Evolutionary conservation across 1,140 invertebrate genomes (phyloP), one percentile per base, ranked within the genome.

Genomic region (Zeugodacus cucurbitae): DNA sequence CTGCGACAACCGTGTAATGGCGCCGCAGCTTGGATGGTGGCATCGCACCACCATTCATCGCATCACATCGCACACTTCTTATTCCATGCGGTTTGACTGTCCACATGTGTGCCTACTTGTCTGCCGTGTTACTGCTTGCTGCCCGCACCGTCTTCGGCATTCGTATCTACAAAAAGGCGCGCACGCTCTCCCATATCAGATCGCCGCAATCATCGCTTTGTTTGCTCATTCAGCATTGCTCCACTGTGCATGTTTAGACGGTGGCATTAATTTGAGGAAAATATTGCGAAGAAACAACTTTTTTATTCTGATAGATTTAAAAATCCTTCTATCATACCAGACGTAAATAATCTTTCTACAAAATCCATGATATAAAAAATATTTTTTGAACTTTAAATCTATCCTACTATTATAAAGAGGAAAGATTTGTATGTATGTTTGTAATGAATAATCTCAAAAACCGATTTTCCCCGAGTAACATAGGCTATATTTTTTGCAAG

Each of bases 11-110:
- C 74, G 41, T 82, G 41, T 82, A 82, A 82, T n/a, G n/a, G 74
- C 74, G 20, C n/a, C 20, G 22, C 37, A 6, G 20, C n/a, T 7
- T 37, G 74, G 74, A 48, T n/a, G 26, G 37, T 78, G 22, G 37
- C 74, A 48, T 82, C 41, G 7, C 74, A 82, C 41, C 74, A 82
- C 74, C 74, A 82, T n/a, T 82, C 74, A 82, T 3, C 41, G 74
- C 74, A 82, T 26, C 74, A 78, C 74, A 82, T 82, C n/a, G 22
- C 74, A 48, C 22, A 82, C 74, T 48, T 54, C 74, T 82, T 82
- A 44, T 82, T 44, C 74, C 41, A 54, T 82, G 74, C 26, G 74
- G 74, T 82, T 82, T 82, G 37, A 10, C 41, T 82, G 74, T 48
- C 41, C n/a, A 20, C 44, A 44, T 82, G 48, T 54, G 48, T 54